These are phyloP conservation scores for Synanthedon tipuliformis DNA, from an alignment of 2,888 invertebrate species.

Conservation along the genomic window DNA sequence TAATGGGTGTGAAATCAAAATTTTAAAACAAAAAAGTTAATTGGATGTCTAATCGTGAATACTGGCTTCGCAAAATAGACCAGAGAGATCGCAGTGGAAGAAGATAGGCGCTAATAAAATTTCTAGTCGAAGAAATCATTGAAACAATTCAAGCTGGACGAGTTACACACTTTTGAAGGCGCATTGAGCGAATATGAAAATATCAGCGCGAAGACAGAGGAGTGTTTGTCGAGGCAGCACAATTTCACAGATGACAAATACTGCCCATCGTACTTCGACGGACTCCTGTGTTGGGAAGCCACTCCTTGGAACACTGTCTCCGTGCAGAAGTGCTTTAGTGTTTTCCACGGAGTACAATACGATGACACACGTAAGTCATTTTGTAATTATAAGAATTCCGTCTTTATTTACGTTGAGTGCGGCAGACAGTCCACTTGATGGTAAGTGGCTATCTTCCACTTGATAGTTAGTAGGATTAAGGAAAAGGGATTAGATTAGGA, in stretches of 20 bases:
- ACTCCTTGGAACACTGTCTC: slow-evolving; percentile 78
- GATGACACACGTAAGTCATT: slow-evolving; percentile 83
- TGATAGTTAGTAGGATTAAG: too few species aligned
- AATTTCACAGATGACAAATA: slow-evolving; percentile 28
- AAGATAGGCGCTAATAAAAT: not conserved
- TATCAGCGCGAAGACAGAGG: slow-evolving; percentile 39
- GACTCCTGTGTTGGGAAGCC: slow-evolving; percentile 86
- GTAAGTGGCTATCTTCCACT: too few species aligned
- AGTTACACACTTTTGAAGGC: slow-evolving; percentile 48
- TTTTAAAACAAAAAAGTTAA: too few species aligned
- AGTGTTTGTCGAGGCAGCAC: slow-evolving; percentile 41
- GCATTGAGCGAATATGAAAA: slow-evolving; percentile 45
- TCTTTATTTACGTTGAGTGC: slow-evolving; percentile 1
- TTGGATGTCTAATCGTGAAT: too few species aligned
- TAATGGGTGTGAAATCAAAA: too few species aligned
- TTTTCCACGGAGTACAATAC: slow-evolving; percentile 81
- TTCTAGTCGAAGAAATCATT: not conserved
- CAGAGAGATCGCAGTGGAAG: not conserved
- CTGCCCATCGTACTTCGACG: slow-evolving; percentile 81
- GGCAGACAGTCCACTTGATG: not conserved
- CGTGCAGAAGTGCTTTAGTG: slow-evolving; percentile 81
- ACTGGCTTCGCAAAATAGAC: too few species aligned
- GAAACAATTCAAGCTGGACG: slow-evolving; percentile 55
- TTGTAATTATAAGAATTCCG: slow-evolving; percentile 1
- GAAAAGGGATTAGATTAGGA: too few species aligned